Evolutionary conservation across 2,888 invertebrate genomes (phyloP).

Genomic region (Congeria kusceri): DNA sequence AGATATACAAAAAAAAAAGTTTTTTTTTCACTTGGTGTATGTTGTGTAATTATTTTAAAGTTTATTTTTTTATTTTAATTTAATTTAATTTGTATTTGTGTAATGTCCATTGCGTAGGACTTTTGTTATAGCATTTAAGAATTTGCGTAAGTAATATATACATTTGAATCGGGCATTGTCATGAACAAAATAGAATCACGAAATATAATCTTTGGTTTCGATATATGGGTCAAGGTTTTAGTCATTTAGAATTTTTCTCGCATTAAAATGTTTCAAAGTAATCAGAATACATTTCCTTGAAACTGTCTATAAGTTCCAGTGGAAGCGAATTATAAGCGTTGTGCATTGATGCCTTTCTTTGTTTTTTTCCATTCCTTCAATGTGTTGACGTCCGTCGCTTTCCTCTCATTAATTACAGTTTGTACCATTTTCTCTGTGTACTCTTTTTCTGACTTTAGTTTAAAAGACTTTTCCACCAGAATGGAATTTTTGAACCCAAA

Average conservation of each 20-base stretch:
- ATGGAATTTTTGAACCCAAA: slow-evolving; percentile 48
- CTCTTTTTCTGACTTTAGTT: slow-evolving; percentile 21
- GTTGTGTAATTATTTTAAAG: no score
- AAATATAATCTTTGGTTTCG: no score
- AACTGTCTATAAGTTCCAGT: slow-evolving; percentile 16
- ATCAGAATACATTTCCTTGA: slow-evolving; percentile 28
- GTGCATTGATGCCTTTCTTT: slow-evolving; percentile 31
- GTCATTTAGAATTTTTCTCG: slow-evolving; percentile 16
- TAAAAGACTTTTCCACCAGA: slow-evolving; percentile 18
- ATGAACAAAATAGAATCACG: no score
- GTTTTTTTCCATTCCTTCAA: slow-evolving; percentile 33
- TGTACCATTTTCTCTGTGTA: slow-evolving; percentile 30
- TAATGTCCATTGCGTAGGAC: no score
- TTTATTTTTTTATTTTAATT: no score
- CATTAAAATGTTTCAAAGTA: slow-evolving; percentile 60
- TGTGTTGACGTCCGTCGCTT: neutral
- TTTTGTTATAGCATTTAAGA: no score
- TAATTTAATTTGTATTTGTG: no score
- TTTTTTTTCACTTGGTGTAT: no score
- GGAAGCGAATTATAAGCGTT: slow-evolving; percentile 48
- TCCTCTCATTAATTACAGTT: slow-evolving; percentile 20
- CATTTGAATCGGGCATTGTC: no score
- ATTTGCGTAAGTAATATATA: no score
- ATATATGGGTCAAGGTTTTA: no score
- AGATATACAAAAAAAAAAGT: no score